These are phyloP conservation scores for Molorchus minor DNA, from an alignment of 2,888 invertebrate species.

Conservation along the genomic window DNA sequence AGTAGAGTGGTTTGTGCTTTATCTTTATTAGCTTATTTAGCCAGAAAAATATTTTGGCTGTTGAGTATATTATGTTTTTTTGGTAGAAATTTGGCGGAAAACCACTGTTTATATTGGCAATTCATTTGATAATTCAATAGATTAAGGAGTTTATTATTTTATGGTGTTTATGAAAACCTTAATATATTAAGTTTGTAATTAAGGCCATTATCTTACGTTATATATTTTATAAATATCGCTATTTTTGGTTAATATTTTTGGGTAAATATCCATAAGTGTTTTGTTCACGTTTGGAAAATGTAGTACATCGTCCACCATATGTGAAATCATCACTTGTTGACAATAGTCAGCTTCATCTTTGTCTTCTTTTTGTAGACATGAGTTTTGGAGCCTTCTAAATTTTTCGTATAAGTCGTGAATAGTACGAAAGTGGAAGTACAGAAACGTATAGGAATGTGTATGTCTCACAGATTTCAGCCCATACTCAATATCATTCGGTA, in stretches of 20 bases:
- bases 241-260: slow-evolving; percentile 33
- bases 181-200: background rate
- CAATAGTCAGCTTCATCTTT: slow-evolving; percentile 25
- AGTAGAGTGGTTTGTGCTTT: too few relatives aligned
- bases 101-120: too few relatives aligned
- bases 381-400: slow-evolving; percentile 36
- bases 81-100: too few relatives aligned
- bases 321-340: slow-evolving; percentile 25
- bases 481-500: slow-evolving; percentile 41
- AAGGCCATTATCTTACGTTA: too few relatives aligned
- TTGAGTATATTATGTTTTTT: too few relatives aligned
- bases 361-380: slow-evolving; percentile 20
- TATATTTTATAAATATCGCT: slow-evolving; percentile 36
- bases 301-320: slow-evolving; percentile 42
- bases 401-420: slow-evolving; percentile 42
- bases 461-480: slow-evolving; percentile 38
- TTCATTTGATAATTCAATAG: background rate
- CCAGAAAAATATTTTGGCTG: too few relatives aligned
- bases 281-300: slow-evolving; percentile 39
- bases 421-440: slow-evolving; percentile 40
- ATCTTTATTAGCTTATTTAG: too few relatives aligned
- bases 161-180: background rate
- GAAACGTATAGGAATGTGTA: slow-evolving; percentile 35
- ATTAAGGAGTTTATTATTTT: slow-evolving; percentile 17
- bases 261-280: slow-evolving; percentile 34